Evolutionary conservation across 2,797 vertebrate species (phyloP).

Genomic region (Florisuga fusca): DNA sequence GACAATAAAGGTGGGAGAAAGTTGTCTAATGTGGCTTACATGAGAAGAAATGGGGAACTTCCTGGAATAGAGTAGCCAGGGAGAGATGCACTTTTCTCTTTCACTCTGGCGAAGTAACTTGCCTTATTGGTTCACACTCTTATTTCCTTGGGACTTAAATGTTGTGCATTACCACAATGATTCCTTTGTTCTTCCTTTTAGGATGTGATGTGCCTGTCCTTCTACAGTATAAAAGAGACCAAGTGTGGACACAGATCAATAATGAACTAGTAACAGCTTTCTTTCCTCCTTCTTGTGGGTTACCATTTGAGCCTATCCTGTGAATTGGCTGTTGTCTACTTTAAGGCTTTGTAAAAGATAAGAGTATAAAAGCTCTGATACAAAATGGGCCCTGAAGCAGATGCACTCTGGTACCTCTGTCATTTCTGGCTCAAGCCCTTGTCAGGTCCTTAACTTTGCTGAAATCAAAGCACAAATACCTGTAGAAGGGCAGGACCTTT

Average conservation of each 20-base stretch:
- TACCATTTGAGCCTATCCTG: neutral
- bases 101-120: neutral
- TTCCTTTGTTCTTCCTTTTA: neutral
- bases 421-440: neutral
- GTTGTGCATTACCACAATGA: rapidly evolving
- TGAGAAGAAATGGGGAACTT: neutral
- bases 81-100: neutral
- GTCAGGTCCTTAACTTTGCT: neutral
- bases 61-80: neutral
- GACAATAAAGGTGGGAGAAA: neutral
- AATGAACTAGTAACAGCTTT: neutral
- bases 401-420: rapidly evolving
- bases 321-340: neutral
- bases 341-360: neutral
- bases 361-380: neutral
- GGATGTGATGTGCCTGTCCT: neutral
- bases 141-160: neutral
- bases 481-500: neutral
- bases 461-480: neutral
- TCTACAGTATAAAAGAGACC: neutral
- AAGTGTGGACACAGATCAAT: neutral
- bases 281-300: neutral
- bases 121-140: neutral
- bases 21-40: neutral
- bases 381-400: neutral